These are phyloP conservation scores for Dipus sagitta DNA, from an alignment of 2,797 vertebrate species.

Conservation along the genomic window DNA sequence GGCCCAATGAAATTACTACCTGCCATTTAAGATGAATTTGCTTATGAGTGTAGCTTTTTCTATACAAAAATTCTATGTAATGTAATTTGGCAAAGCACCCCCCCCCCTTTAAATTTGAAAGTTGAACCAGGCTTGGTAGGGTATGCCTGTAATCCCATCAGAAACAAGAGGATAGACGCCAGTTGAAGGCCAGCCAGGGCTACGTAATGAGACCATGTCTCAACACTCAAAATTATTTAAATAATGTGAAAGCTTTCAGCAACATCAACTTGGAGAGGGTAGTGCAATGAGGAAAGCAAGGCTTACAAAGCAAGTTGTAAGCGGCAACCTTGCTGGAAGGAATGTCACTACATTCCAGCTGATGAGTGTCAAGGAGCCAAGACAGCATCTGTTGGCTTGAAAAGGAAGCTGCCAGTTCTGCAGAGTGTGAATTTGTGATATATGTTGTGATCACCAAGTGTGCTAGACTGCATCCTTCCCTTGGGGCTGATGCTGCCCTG, in stretches of 20 bases:
- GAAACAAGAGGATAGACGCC: neutral
- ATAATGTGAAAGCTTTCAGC: conserved; percentile 21
- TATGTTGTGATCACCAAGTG: conserved; percentile 31
- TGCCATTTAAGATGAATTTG: conserved; percentile 34
- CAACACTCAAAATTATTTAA: neutral
- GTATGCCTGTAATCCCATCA: neutral
- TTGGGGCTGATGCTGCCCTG: conserved; percentile 69
- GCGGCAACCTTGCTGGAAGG: neutral
- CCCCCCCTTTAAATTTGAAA: conserved; percentile 28
- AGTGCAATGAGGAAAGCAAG: neutral
- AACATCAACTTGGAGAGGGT: neutral
- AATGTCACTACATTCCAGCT: neutral
- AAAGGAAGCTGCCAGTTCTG: conserved; percentile 46
- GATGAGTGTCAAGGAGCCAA: neutral
- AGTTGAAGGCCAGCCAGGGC: neutral
- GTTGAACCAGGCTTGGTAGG: neutral
- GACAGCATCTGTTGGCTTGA: conserved; percentile 47
- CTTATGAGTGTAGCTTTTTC: conserved; percentile 1
- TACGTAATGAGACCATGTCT: neutral
- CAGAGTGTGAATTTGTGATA: neutral
- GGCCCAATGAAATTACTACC: conserved; percentile 8
- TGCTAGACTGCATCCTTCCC: neutral
- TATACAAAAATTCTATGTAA: neutral
- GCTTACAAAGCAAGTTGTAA: neutral
- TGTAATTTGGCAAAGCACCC: conserved; percentile 2